Evolutionary conservation across 2,797 vertebrate genomes (phyloP).

Genomic region (Octomys mimax): DNA sequence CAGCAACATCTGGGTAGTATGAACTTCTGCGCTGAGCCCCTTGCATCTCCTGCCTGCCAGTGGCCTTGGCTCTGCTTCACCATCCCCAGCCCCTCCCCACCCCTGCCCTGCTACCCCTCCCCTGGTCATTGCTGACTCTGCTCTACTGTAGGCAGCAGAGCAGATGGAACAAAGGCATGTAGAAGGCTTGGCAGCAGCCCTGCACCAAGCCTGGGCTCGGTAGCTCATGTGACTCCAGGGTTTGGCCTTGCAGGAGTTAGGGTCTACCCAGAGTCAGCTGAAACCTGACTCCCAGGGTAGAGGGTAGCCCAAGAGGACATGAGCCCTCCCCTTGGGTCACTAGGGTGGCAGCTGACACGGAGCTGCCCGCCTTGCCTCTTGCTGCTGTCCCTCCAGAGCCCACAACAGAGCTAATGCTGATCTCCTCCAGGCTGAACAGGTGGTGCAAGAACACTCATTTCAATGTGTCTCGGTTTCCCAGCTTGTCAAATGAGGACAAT

Average conservation of each 20-base stretch:
- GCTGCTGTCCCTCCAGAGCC: background rate
- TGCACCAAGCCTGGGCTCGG: background rate
- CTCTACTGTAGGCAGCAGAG: background rate
- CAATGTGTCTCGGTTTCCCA: background rate
- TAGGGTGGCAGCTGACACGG: background rate
- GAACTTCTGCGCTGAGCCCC: background rate
- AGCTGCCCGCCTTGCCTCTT: background rate
- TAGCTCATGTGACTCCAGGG: slow-evolving; percentile 23
- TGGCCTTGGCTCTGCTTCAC: background rate
- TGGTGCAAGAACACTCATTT: background rate
- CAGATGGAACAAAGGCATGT: slow-evolving; percentile 44
- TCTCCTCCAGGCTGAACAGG: background rate
- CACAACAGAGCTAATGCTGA: background rate
- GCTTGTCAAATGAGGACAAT: background rate
- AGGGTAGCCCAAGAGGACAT: background rate
- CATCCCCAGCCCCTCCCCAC: background rate
- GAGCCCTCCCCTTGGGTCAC: background rate
- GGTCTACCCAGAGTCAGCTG: background rate
- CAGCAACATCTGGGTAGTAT: background rate
- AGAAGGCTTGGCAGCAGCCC: background rate
- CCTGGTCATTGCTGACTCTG: slow-evolving; percentile 32
- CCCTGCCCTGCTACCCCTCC: background rate
- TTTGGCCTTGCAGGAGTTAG: background rate
- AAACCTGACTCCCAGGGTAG: slow-evolving; percentile 37
- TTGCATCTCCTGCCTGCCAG: background rate